Evolutionary conservation across 2,888 invertebrate species (phyloP).

Genomic region (Anthophora plumipes): DNA sequence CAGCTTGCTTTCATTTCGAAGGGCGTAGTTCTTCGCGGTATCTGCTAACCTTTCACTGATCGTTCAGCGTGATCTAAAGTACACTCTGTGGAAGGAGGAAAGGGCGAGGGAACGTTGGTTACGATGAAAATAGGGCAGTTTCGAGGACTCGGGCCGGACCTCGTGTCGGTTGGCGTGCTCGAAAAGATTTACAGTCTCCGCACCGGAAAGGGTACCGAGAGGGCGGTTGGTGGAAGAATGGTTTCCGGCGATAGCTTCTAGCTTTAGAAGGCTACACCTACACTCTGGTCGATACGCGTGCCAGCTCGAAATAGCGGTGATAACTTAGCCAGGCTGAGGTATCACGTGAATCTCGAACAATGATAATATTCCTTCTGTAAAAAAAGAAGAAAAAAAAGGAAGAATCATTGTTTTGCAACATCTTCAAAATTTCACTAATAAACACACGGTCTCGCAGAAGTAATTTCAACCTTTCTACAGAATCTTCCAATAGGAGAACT

Average conservation of each 20-base stretch:
- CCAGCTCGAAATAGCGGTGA: conserved; percentile 55
- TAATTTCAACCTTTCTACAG: too few species aligned
- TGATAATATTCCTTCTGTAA: background rate
- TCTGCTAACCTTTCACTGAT: conserved; percentile 71
- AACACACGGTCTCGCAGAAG: too few species aligned
- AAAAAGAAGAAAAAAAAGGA: background rate
- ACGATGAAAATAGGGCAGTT: conserved; percentile 72
- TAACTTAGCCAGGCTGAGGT: conserved; percentile 35
- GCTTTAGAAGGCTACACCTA: conserved; percentile 52
- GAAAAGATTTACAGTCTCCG: conserved; percentile 79
- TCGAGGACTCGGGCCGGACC: conserved; percentile 67
- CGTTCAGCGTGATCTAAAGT: conserved; percentile 64
- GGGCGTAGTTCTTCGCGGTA: conserved; percentile 66
- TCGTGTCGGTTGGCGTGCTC: conserved; percentile 77
- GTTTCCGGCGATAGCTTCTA: conserved; percentile 80
- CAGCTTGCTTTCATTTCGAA: conserved; percentile 51
- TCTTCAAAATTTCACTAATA: too few species aligned
- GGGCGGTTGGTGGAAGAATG: conserved; percentile 79
- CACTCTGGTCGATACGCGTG: conserved; percentile 68
- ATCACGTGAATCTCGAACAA: background rate
- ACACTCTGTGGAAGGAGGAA: conserved; percentile 32
- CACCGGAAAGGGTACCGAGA: conserved; percentile 80
- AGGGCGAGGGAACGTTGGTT: conserved; percentile 55
- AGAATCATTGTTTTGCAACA: background rate
- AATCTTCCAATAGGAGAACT: too few species aligned